Evolutionary conservation across 2,888 invertebrate genomes (phyloP).

Genomic region (Endotricha flammealis): DNA sequence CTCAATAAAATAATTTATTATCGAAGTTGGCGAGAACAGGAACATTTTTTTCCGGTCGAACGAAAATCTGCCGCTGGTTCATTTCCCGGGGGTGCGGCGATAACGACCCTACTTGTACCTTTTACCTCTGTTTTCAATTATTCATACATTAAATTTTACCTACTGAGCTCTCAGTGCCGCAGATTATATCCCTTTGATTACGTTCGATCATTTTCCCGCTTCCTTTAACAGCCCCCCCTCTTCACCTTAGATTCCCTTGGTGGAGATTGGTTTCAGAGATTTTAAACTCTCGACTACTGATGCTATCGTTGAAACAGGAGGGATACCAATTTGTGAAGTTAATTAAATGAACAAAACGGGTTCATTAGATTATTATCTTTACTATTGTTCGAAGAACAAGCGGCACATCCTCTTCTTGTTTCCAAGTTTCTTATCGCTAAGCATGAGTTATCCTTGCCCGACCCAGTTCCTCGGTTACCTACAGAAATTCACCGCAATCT

Average conservation of each 20-base stretch:
- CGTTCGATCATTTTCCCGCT: slow-evolving; percentile 43
- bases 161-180: slow-evolving; percentile 31
- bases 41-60: slow-evolving; percentile 45
- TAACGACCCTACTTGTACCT: slow-evolving; percentile 63
- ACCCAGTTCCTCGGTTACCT: slow-evolving; percentile 33
- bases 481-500: slow-evolving; percentile 25
- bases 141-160: slow-evolving; percentile 62
- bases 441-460: slow-evolving; percentile 44
- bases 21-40: slow-evolving; percentile 41
- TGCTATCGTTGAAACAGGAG: slow-evolving; percentile 38
- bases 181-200: slow-evolving; percentile 51
- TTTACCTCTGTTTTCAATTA: slow-evolving; percentile 68
- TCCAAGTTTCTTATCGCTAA: slow-evolving; percentile 55
- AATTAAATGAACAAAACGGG: slow-evolving; percentile 61
- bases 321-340: slow-evolving; percentile 58
- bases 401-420: slow-evolving; percentile 40
- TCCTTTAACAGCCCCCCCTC: slow-evolving; percentile 33
- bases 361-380: slow-evolving; percentile 50
- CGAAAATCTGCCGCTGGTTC: slow-evolving; percentile 48
- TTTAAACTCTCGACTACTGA: slow-evolving; percentile 30
- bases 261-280: slow-evolving; percentile 35
- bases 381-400: slow-evolving; percentile 55
- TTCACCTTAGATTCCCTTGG: slow-evolving; percentile 24
- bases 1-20: slow-evolving; percentile 42
- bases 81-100: slow-evolving; percentile 57